These are phyloP conservation scores for Podarcis cretensis DNA, from an alignment of 2,113 vertebrate genomes.

Conservation along the genomic window DNA sequence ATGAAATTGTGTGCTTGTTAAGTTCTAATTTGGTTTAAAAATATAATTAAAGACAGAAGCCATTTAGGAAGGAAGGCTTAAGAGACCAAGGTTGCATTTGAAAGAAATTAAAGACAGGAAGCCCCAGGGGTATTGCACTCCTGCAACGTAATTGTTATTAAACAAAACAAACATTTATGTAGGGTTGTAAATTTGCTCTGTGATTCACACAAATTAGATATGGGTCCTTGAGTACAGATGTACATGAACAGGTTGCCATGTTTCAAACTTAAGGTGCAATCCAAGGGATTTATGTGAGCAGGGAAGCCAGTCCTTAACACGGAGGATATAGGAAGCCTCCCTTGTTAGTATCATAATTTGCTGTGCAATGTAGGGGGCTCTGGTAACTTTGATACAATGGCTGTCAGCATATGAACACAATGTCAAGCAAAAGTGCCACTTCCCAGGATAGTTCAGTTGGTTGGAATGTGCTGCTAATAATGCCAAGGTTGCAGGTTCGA, in stretches of 20 bases:
- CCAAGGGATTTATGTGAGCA: not conserved
- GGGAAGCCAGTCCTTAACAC: not conserved
- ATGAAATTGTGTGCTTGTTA: constrained; percentile 58
- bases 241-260: too few species aligned
- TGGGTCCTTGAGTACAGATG: not conserved
- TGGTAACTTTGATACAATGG: not conserved
- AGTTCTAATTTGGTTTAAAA: constrained; percentile 69
- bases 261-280: not conserved
- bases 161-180: constrained; percentile 48
- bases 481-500: too few species aligned
- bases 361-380: not conserved
- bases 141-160: constrained; percentile 61
- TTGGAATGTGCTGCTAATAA: too few species aligned
- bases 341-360: not conserved
- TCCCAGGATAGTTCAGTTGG: too few species aligned
- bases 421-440: not conserved
- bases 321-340: not conserved
- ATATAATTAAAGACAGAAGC: constrained; percentile 71
- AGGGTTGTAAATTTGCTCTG: not conserved
- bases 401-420: not conserved
- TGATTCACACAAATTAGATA: not conserved
- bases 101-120: constrained; percentile 73
- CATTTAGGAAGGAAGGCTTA: constrained; percentile 75
- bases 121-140: constrained; percentile 59
- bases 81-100: constrained; percentile 65